Evolutionary conservation across 1,140 invertebrate genomes (phyloP).

Genomic region (Dolichoris vasculosae): DNA sequence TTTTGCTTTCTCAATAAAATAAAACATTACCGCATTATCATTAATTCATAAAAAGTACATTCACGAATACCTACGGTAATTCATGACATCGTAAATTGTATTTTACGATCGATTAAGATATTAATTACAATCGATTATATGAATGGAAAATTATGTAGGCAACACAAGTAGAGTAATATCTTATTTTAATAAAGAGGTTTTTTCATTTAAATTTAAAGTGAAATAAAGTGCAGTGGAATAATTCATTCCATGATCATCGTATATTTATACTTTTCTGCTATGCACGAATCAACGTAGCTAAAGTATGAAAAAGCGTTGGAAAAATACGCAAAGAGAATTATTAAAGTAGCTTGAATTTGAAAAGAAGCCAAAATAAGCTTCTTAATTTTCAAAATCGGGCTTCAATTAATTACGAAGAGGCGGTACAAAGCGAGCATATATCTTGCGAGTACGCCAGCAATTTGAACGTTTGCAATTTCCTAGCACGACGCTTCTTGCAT

Average conservation of each 20-base stretch:
- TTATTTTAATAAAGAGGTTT: not conserved
- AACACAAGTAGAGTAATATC: not conserved
- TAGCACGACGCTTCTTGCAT: slow-evolving; percentile 11
- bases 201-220: not conserved
- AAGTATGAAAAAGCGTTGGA: too few relatives aligned
- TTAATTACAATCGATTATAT: not conserved
- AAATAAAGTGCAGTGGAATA: too few relatives aligned
- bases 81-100: not conserved
- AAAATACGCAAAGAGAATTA: not conserved
- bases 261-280: too few relatives aligned
- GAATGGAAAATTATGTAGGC: not conserved
- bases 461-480: not conserved
- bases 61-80: not conserved
- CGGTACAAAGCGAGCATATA: not conserved
- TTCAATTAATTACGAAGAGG: not conserved
- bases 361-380: not conserved
- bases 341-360: not conserved
- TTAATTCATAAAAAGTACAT: not conserved
- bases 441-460: not conserved
- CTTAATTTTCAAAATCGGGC: not conserved
- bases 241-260: too few relatives aligned
- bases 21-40: not conserved
- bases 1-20: not conserved
- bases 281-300: too few relatives aligned
- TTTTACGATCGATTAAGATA: not conserved